Percentiles rank a stretch among this genome's conserved stretches.
These are phyloP conservation scores for Allophyes oxyacanthae DNA, from an alignment of 2,888 invertebrate genomes.

Conservation along the genomic window DNA sequence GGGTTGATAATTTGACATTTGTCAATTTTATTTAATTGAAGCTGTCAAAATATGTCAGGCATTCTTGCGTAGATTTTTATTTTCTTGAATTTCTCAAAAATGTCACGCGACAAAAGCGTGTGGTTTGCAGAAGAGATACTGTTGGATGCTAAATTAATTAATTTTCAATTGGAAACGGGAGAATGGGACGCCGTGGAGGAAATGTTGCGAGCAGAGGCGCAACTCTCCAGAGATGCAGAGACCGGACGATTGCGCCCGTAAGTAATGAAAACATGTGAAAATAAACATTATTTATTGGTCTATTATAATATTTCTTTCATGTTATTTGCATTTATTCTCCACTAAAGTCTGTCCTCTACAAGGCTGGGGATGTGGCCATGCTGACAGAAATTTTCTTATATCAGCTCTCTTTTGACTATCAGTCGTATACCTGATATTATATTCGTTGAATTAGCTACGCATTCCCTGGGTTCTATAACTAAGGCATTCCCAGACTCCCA, in stretches of 20 bases:
- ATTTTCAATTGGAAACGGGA: slow-evolving; percentile 85
- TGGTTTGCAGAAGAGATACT: slow-evolving; percentile 88
- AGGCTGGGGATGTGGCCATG: no score
- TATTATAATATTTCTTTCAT: no score
- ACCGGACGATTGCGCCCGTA: slow-evolving; percentile 86
- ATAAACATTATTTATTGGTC: neutral
- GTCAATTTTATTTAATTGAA: no score
- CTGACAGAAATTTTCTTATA: no score
- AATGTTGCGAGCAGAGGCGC: slow-evolving; percentile 87
- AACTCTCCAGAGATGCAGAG: slow-evolving; percentile 84
- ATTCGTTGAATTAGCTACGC: no score
- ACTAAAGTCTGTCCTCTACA: no score
- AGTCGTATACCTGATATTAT: no score
- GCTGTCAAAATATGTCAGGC: slow-evolving; percentile 51
- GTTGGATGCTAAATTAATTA: slow-evolving; percentile 85
- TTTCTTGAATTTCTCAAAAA: slow-evolving; percentile 58
- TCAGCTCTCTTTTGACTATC: no score
- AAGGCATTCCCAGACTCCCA: no score
- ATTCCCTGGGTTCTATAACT: no score
- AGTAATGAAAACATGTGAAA: slow-evolving; percentile 34
- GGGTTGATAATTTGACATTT: no score
- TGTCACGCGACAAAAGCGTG: slow-evolving; percentile 88
- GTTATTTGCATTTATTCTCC: no score
- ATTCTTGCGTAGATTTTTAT: slow-evolving; percentile 38
- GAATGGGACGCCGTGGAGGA: slow-evolving; percentile 88